A percentile compares a stretch with the other conserved stretches of the same genome.
Conservation (phyloP, 2,888 invertebrate genomes). For the Thereva unica region DNA sequence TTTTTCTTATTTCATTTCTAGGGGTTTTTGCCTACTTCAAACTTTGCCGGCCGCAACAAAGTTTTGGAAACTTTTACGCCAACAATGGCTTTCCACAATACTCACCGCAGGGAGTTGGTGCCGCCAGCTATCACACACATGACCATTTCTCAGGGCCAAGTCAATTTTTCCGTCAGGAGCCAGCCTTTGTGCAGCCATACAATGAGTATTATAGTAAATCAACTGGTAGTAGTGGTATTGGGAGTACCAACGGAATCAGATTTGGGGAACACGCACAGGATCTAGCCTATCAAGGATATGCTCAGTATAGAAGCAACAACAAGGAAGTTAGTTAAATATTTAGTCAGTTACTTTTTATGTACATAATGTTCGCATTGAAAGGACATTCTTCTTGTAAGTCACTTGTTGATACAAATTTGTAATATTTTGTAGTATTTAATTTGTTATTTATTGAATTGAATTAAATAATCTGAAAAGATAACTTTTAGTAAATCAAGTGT, state of each 20-base stretch:
- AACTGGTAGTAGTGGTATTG: constrained; percentile 44
- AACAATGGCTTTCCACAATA: constrained; percentile 64
- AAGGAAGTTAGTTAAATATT: constrained; percentile 49
- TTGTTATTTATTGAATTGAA: constrained; percentile 28
- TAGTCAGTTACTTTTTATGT: neutral
- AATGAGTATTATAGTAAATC: constrained; percentile 59
- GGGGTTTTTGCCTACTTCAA: constrained; percentile 85
- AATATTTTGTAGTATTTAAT: constrained; percentile 7
- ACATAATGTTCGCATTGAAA: neutral
- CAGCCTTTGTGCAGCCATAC: constrained; percentile 55
- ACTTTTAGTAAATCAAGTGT: neutral
- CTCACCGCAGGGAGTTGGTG: constrained; percentile 74
- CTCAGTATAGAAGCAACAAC: constrained; percentile 65
- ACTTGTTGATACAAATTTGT: constrained; percentile 2
- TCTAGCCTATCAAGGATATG: constrained; percentile 75
- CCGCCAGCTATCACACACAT: constrained; percentile 64
- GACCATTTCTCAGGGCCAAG: constrained; percentile 53
- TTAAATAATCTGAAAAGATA: constrained; percentile 2
- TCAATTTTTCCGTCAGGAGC: constrained; percentile 51
- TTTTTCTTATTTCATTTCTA: constrained; percentile 42
- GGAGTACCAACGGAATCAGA: constrained; percentile 59
- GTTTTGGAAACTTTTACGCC: constrained; percentile 59
- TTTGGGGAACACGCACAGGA: constrained; percentile 68
- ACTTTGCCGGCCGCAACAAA: constrained; percentile 75
- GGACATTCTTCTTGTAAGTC: neutral